Base-by-base conservation (phyloP, 2,113 vertebrate species). In the Lucifuga dentata region DNA sequence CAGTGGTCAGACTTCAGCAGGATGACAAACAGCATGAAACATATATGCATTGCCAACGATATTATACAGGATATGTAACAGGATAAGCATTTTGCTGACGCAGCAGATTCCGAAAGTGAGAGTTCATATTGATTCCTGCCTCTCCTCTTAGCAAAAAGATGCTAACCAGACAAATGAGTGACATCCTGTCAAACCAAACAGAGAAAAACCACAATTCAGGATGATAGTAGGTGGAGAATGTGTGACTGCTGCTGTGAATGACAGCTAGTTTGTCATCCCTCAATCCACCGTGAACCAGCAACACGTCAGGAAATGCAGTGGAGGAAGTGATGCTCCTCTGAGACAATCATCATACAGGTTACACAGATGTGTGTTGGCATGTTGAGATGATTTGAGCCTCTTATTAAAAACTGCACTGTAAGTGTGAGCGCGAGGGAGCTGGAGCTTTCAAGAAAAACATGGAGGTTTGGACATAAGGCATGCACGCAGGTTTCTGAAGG, bases 71-170 rank as follows among this genome's bases (percentile, higher is more conserved):
- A n/a, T n/a, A n/a, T n/a, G n/a, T n/a, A n/a, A n/a, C n/a, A n/a
- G n/a, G n/a, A n/a, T n/a, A n/a, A n/a, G n/a, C n/a, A n/a, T n/a
- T n/a, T n/a, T n/a, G n/a, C n/a, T n/a, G n/a, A n/a, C n/a, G n/a
- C n/a, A n/a, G n/a, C n/a, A n/a, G n/a, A n/a, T n/a, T n/a, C n/a
- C n/a, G n/a, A n/a, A n/a, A n/a, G n/a, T n/a, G n/a, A n/a, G 7
- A 29, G 26, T 78, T 63, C 40, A 80, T 74, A 45, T 33, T 56
- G 39, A 66, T 76, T 23, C 36, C 45, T 62, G 51, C 60, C 63
- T 61, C 20, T 45, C 3, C 8, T 50, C 59, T 63, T 17, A 24
- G 20, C 43, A 36, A 9, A 36, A 32, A 40, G 9, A 61, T 33
- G 44, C 64, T 40, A 46, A 45, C 38, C 26, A 19, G 17, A 39